Evolutionary conservation across 2,888 invertebrate genomes (phyloP), one percentile per base, ranked within the genome.

Genomic region (Protophormia terraenovae): DNA sequence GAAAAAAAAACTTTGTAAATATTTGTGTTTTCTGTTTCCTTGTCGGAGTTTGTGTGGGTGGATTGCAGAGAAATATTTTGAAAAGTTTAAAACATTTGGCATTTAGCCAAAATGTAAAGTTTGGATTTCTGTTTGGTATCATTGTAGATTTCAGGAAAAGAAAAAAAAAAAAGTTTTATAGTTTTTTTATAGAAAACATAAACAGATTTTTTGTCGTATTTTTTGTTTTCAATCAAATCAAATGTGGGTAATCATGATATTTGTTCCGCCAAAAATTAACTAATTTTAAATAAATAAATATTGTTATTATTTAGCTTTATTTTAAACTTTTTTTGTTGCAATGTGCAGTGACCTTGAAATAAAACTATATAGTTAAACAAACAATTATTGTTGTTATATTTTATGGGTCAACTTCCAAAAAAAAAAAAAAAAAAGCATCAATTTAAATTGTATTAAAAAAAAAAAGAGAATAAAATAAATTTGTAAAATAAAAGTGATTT

Each of bases 1-100:
- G 47, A 73, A 73, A 73, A 38, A 58, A 73, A 73, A 73, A 38
- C 55, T 53, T 76, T 66, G 55, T 55, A 66, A 76, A 66, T 55
- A 55, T 76, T 76, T 76, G 53, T 76, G 66, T 76, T 76, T 53
- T 66, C 53, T 41, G 41, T 76, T 77, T 77, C 67, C 47, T 60
- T 24, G 14, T 47, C 8, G 53, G 38, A 29, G 62, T 24, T 22
- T 35, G 29, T 27, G 38, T 14, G 32, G 66, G 7, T 58, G 55
- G 55, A 66, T 29, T 38, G 38, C 64, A 14, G 19, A 64, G 29
- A 66, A 47, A 64, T 38, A 22, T 53, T 75, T 53, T 38, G 8
- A 14, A 64, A 66, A 24, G 55, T 67, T 58, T 16, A 14, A n/a
- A n/a, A 41, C 75, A 38, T 8, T 53, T 75, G 75, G 75, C 75